Evolutionary conservation across 2,888 invertebrate species (phyloP).

Genomic region (Fragum whitleyi): DNA sequence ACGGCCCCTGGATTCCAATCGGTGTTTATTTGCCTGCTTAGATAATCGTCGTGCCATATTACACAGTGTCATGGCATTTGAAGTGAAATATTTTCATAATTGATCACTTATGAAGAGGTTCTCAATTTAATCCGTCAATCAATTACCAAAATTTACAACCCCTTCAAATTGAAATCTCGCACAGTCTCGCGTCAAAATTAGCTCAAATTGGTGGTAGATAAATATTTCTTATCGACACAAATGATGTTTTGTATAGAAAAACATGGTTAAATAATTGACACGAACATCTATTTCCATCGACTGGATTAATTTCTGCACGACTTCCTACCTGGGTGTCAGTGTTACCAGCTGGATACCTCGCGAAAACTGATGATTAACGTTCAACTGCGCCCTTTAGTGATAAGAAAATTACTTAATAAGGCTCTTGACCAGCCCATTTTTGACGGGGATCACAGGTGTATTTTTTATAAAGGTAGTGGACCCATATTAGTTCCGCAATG

Average conservation of each 20-base stretch:
- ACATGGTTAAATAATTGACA: slow-evolving; percentile 22
- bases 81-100: background rate
- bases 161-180: slow-evolving; percentile 7
- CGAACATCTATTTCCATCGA: slow-evolving; percentile 19
- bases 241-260: background rate
- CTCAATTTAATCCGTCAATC: slow-evolving; percentile 11
- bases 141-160: slow-evolving; percentile 24
- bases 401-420: background rate
- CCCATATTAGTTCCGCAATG: too few species aligned
- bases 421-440: background rate
- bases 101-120: slow-evolving; percentile 13
- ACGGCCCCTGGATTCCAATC: too few species aligned
- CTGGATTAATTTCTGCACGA: slow-evolving; percentile 47
- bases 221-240: background rate
- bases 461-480: too few species aligned
- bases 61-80: slow-evolving; percentile 1
- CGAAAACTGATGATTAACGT: slow-evolving; percentile 16
- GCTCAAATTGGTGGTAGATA: slow-evolving; percentile 20
- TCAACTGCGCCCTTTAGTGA: background rate
- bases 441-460: background rate
- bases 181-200: slow-evolving; percentile 9
- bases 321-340: slow-evolving; percentile 30
- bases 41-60: background rate
- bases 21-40: too few species aligned
- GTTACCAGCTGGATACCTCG: slow-evolving; percentile 26